phyloP scores from a whole-genome alignment of 2,888 invertebrate genomes.

The Celastrina argiolus region DNA sequence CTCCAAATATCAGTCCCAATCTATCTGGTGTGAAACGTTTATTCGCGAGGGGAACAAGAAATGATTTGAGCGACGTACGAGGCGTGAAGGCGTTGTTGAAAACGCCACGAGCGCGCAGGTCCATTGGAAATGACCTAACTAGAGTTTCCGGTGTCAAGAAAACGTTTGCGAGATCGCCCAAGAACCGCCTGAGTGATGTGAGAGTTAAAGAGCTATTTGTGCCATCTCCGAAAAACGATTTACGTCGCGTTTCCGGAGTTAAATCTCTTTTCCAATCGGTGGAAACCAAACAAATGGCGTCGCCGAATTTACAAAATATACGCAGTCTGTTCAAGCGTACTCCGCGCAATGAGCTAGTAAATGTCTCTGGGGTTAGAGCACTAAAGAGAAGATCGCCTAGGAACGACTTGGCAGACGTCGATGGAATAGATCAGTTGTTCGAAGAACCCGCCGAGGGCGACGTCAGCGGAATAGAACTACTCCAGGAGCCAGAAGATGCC shows the following conservation, averaged over 20 bases:
- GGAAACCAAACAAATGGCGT: constrained; percentile 46
- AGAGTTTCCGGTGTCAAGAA: constrained; percentile 59
- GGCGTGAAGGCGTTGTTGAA: constrained; percentile 44
- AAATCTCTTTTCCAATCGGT: constrained; percentile 42
- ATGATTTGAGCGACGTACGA: constrained; percentile 47
- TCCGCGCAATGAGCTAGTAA: constrained; percentile 51
- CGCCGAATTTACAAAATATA: constrained; percentile 58
- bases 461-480: constrained; percentile 59
- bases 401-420: constrained; percentile 53
- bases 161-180: constrained; percentile 52
- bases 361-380: constrained; percentile 57
- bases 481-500: constrained; percentile 40
- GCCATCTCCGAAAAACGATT: constrained; percentile 47
- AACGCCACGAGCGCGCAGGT: constrained; percentile 47
- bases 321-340: constrained; percentile 48
- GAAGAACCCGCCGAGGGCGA: constrained; percentile 37
- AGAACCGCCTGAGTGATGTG: constrained; percentile 52
- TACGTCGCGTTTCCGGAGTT: constrained; percentile 45
- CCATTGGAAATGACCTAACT: constrained; percentile 56
- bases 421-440: constrained; percentile 52
- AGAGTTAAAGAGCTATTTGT: constrained; percentile 56
- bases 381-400: constrained; percentile 43
- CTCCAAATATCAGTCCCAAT: constrained; percentile 48
- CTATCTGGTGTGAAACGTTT: constrained; percentile 47
- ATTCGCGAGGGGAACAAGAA: constrained; percentile 45